A percentile compares a stretch with the other conserved stretches of the same genome.
phyloP scores from a whole-genome alignment of 2,888 invertebrate species.

The Ectobius pallidus region DNA sequence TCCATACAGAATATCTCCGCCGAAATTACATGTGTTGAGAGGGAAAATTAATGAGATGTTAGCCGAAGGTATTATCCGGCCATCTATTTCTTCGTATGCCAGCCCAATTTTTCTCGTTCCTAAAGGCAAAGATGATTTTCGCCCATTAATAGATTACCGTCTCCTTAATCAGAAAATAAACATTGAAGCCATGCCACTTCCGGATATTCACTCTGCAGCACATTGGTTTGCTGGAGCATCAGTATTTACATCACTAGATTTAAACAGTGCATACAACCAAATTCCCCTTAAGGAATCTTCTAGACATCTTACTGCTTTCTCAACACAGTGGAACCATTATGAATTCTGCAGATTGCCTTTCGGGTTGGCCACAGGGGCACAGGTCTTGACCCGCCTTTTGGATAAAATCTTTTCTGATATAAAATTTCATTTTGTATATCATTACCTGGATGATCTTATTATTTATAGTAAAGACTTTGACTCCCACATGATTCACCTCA shows the following conservation, averaged over 20 bases:
- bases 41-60: no score
- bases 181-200: no score
- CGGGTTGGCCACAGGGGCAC: background rate
- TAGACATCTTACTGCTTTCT: background rate
- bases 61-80: no score
- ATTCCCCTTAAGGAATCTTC: no score
- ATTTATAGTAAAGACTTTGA: background rate
- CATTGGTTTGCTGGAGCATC: background rate
- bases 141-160: no score
- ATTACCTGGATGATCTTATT: background rate
- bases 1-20: no score
- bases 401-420: background rate
- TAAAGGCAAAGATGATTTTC: no score
- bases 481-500: background rate
- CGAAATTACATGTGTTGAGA: no score
- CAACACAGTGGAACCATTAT: background rate
- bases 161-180: no score
- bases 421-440: background rate
- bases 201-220: background rate
- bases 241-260: background rate
- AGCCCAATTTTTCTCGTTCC: no score
- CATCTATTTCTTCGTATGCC: no score
- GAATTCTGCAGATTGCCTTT: background rate
- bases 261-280: background rate
- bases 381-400: background rate